Evolutionary conservation across 2,888 invertebrate species (phyloP).

Genomic region (Chrysolina haemoptera): DNA sequence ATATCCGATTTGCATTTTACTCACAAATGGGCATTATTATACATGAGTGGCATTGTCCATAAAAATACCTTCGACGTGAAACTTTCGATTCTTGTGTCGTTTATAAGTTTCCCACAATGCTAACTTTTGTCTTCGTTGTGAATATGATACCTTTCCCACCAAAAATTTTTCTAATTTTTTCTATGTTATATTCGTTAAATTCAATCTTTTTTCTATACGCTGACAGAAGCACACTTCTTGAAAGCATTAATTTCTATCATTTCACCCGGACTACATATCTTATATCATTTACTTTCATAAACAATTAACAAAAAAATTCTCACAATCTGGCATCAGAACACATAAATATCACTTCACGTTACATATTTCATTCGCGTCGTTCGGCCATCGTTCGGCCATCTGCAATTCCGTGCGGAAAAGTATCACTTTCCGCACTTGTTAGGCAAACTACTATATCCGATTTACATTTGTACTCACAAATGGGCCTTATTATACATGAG

Average conservation of each 20-base stretch:
- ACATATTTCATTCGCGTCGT: constrained; percentile 48
- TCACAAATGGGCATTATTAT: no score
- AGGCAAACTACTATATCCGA: no score
- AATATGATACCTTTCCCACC: constrained; percentile 53
- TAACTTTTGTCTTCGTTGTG: constrained; percentile 34
- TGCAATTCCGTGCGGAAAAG: no score
- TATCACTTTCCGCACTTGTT: no score
- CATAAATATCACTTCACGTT: constrained; percentile 45
- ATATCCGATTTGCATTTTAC: no score
- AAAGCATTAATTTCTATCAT: not conserved
- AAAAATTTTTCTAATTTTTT: no score
- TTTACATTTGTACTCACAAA: no score
- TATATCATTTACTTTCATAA: not conserved
- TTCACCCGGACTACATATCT: not conserved
- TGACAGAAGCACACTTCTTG: no score
- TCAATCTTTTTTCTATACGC: no score
- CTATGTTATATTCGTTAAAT: no score
- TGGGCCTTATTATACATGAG: no score
- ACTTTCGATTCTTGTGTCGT: not conserved
- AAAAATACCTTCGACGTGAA: not conserved
- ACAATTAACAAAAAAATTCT: constrained; percentile 37
- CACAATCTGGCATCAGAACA: constrained; percentile 32
- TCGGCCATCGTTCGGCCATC: no score
- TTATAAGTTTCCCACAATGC: constrained; percentile 45
- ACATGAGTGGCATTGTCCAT: not conserved